Evolutionary conservation across 1,140 invertebrate species (phyloP).

Genomic region (Matsumurasca onukii): DNA sequence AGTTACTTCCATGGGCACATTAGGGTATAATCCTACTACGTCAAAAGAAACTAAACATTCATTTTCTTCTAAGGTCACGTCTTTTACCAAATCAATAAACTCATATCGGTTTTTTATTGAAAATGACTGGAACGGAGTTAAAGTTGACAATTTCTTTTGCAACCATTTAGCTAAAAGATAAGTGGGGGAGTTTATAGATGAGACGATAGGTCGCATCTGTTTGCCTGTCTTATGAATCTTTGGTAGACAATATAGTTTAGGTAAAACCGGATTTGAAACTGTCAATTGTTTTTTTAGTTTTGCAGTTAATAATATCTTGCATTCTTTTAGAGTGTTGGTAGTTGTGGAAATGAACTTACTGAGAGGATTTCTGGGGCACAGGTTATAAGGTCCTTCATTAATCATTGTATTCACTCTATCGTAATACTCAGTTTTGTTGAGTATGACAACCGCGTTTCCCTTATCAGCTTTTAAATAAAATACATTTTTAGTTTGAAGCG

Average conservation of each 20-base stretch:
- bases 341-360: slow-evolving; percentile 9
- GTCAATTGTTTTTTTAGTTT: not conserved
- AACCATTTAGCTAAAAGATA: no score
- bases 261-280: not conserved
- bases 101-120: not conserved
- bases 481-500: slow-evolving; percentile 16
- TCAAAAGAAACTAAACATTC: not conserved
- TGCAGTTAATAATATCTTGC: not conserved
- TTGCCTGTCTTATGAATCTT: no score
- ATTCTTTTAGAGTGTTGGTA: not conserved
- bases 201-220: no score
- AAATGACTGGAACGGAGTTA: not conserved
- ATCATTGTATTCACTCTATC: no score
- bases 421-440: slow-evolving; percentile 7
- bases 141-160: not conserved
- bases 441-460: no score
- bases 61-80: not conserved
- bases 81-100: not conserved
- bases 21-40: no score
- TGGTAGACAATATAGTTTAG: no score
- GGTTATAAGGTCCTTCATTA: not conserved
- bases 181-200: no score
- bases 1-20: no score
- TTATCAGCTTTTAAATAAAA: slow-evolving; percentile 29
- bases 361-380: slow-evolving; percentile 6